Evolutionary conservation across 2,113 vertebrate genomes (phyloP).

Genomic region (Aramus guarauna): DNA sequence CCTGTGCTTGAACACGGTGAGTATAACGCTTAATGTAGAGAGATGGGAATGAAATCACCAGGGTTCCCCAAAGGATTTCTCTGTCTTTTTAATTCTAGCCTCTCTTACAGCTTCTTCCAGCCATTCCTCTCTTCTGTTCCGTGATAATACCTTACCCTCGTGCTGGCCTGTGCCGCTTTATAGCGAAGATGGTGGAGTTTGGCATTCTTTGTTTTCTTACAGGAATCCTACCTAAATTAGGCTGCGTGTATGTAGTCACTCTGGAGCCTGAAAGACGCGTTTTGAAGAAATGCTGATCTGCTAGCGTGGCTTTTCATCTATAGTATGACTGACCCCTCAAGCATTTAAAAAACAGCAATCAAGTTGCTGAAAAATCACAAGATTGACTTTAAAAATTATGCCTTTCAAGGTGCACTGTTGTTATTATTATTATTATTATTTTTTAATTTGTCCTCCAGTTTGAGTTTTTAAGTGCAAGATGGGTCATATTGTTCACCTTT

Average conservation of each 20-base stretch:
- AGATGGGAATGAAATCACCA: neutral
- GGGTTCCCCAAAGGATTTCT: neutral
- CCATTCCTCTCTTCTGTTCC: neutral
- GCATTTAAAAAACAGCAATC: neutral
- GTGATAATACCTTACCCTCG: too few species aligned
- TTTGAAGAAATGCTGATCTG: neutral
- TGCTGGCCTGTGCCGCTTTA: neutral
- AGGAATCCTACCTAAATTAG: too few species aligned
- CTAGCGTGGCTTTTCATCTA: neutral
- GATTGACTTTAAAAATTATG: neutral
- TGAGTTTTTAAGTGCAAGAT: neutral
- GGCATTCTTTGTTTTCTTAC: neutral
- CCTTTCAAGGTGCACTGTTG: neutral
- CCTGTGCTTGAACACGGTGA: neutral
- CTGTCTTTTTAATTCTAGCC: neutral
- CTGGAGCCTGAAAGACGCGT: neutral
- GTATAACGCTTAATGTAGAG: rapidly evolving
- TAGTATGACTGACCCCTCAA: neutral
- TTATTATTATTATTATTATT: neutral
- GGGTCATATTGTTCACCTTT: neutral
- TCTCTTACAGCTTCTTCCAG: neutral
- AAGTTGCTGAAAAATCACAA: neutral
- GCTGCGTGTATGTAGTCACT: neutral
- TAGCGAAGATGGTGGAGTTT: neutral
- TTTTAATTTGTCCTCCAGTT: neutral